Evolutionary conservation across 1,140 invertebrate genomes (phyloP).

Genomic region (Venustaconcha ellipsiformis): DNA sequence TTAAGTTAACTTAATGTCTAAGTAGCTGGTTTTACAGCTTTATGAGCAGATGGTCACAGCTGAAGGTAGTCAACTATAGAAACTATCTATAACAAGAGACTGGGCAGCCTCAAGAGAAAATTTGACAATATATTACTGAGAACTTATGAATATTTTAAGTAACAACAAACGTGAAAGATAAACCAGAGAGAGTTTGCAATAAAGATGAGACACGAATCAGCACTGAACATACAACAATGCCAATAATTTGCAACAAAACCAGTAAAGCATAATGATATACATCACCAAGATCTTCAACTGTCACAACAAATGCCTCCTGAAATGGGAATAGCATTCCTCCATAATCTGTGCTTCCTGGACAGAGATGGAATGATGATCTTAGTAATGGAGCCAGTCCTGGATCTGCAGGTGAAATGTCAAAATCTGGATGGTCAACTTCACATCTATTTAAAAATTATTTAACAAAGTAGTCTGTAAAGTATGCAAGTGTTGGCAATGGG

Average conservation of each 20-base stretch:
- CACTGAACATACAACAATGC: conserved; percentile 57
- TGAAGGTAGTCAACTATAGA: conserved; percentile 8
- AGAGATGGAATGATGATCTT: no score
- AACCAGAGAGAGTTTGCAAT: conserved; percentile 61
- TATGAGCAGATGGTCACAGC: neutral
- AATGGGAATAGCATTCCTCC: conserved; percentile 62
- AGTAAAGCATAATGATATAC: conserved; percentile 53
- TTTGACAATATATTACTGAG: conserved; percentile 1
- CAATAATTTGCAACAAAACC: conserved; percentile 1
- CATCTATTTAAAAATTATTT: conserved; percentile 19
- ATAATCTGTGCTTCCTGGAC: conserved; percentile 63
- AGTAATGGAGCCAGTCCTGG: no score
- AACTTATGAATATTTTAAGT: neutral
- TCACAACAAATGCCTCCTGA: conserved; percentile 63
- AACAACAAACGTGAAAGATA: conserved; percentile 28
- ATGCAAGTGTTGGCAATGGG: neutral
- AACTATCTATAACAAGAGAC: neutral
- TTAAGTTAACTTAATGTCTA: conserved; percentile 1
- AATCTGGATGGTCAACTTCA: conserved; percentile 20
- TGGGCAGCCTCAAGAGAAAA: conserved; percentile 4
- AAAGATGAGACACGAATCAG: conserved; percentile 68
- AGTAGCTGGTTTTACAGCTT: neutral
- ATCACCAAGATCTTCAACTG: conserved; percentile 63
- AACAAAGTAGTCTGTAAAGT: conserved; percentile 11
- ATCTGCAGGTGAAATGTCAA: neutral